Conservation (phyloP, 1,140 invertebrate genomes). For the Zaprionus kolodkinae region DNA sequence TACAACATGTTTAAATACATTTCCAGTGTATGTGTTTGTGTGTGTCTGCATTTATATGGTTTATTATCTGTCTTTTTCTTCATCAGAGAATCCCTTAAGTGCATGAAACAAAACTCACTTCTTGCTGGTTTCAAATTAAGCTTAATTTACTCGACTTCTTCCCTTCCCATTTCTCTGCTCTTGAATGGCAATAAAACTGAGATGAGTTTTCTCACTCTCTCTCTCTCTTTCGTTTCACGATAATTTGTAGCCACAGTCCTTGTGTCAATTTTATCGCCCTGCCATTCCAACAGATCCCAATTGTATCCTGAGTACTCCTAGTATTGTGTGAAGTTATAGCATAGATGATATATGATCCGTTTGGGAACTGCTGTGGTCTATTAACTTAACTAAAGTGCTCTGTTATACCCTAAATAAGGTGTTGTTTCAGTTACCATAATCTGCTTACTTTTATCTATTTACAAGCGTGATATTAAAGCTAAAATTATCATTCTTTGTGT, state of each 20-base stretch:
- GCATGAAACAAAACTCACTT: constrained; percentile 38
- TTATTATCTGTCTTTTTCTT: constrained; percentile 8
- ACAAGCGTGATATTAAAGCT: too few relatives aligned
- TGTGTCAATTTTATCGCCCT: constrained; percentile 55
- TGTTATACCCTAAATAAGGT: too few relatives aligned
- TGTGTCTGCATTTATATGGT: constrained; percentile 18
- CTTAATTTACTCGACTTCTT: constrained; percentile 3
- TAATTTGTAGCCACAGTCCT: constrained; percentile 65
- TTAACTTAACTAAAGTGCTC: too few relatives aligned
- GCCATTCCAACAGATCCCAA: constrained; percentile 1
- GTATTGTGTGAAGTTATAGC: constrained; percentile 53
- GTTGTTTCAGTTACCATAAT: too few relatives aligned
- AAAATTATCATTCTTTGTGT: too few relatives aligned
- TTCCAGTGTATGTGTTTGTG: constrained; percentile 7
- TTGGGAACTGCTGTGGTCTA: too few relatives aligned
- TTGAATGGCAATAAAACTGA: constrained; percentile 57
- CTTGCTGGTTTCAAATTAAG: constrained; percentile 53
- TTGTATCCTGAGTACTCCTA: constrained; percentile 10
- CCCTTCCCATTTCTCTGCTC: background rate
- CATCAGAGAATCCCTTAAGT: constrained; percentile 39
- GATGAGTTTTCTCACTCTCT: constrained; percentile 16
- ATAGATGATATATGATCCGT: constrained; percentile 50
- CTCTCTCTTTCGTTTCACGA: constrained; percentile 22
- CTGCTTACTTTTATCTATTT: too few relatives aligned
- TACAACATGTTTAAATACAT: constrained; percentile 52